phyloP scores from a whole-genome alignment of 1,140 invertebrate species.

The Lucilia cuprina region DNA sequence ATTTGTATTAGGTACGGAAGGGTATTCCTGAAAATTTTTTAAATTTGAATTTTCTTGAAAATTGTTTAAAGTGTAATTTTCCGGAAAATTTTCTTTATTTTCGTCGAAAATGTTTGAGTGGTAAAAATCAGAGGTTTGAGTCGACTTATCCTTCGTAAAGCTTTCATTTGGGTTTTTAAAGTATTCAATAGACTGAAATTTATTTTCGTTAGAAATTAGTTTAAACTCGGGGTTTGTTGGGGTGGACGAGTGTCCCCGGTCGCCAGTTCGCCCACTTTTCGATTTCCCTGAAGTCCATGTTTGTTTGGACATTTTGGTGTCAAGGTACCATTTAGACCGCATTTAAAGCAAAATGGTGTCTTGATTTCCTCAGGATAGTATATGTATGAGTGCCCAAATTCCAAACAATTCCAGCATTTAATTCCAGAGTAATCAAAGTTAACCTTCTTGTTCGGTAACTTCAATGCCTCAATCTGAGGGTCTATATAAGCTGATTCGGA shows the following conservation, averaged over 20 bases:
- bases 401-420: constrained; percentile 19
- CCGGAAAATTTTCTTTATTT: too few relatives aligned
- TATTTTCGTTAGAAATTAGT: neutral
- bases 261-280: neutral
- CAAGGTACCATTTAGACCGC: neutral
- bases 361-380: neutral
- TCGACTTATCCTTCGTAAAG: neutral
- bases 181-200: too few relatives aligned
- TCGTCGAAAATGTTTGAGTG: neutral
- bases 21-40: too few relatives aligned
- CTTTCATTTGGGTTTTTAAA: neutral
- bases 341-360: neutral
- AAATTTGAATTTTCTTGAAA: too few relatives aligned
- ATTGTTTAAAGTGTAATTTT: too few relatives aligned
- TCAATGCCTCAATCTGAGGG: neutral
- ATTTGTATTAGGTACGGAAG: too few relatives aligned
- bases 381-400: neutral
- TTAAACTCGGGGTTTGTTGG: constrained; percentile 15
- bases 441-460: neutral
- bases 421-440: neutral
- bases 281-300: neutral
- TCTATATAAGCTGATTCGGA: too few relatives aligned
- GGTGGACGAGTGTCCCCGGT: too few relatives aligned
- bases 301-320: neutral
- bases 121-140: neutral